Conservation (phyloP, 2,113 vertebrate species). For the Beaufortia kweichowensis region DNA sequence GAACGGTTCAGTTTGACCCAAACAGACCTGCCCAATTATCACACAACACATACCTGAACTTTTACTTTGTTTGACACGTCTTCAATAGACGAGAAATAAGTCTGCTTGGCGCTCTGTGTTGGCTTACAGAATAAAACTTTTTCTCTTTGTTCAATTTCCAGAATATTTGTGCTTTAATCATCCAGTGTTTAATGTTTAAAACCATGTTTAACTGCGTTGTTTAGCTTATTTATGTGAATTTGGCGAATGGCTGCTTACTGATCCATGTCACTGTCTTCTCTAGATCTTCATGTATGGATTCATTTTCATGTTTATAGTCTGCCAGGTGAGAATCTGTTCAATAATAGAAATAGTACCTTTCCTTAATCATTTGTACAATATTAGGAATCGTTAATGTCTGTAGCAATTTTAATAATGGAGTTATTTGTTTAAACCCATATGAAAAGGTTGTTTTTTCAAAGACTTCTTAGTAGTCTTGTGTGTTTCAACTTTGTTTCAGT, state of each 20-base stretch:
- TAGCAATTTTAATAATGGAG: no score
- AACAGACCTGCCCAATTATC: background rate
- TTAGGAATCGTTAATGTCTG: no score
- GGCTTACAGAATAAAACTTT: no score
- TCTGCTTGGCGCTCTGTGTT: background rate
- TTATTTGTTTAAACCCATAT: no score
- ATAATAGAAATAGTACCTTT: no score
- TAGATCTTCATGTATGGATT: background rate
- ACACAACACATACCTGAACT: background rate
- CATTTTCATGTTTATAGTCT: background rate
- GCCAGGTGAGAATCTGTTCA: background rate
- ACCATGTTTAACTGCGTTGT: background rate
- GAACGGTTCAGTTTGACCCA: background rate
- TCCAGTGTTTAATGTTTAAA: background rate
- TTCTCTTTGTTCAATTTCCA: slow-evolving; percentile 11
- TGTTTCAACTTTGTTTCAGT: no score
- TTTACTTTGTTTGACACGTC: slow-evolving; percentile 3
- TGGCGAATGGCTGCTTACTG: no score
- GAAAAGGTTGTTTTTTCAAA: no score
- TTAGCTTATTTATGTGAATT: slow-evolving; percentile 2
- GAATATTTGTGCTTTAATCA: background rate
- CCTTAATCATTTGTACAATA: no score
- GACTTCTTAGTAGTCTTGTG: no score
- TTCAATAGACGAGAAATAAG: background rate
- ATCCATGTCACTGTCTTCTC: background rate